Conservation (phyloP, 2,797 vertebrate species). For the Scomberomorus guttatus region DNA sequence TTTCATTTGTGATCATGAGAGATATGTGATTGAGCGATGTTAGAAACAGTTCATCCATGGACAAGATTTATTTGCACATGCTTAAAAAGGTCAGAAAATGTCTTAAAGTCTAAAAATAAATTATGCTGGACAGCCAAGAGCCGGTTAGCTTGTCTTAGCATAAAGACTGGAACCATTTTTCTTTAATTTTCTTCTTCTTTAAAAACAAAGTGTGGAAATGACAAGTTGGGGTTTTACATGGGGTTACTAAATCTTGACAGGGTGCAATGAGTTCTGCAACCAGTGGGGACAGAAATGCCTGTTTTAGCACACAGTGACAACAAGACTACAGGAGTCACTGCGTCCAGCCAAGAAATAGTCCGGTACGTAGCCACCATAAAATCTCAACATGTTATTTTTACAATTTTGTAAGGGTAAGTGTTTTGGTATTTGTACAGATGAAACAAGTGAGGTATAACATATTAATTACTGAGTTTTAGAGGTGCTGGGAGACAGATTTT, state of each 20-base stretch:
- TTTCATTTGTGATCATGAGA: conserved; percentile 42
- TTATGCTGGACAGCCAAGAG: conserved; percentile 5
- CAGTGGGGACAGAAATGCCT: background rate
- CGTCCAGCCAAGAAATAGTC: conserved; percentile 9
- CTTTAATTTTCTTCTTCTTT: no score
- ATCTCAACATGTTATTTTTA: no score
- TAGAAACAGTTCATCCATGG: conserved; percentile 17
- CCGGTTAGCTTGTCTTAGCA: no score
- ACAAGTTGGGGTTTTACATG: background rate
- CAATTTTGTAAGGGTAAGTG: no score
- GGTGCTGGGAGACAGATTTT: no score
- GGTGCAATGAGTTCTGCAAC: conserved; percentile 21
- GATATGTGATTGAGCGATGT: conserved; percentile 47
- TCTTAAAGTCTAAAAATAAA: conserved; percentile 16
- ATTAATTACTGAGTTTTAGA: no score
- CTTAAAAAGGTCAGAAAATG: conserved; percentile 16
- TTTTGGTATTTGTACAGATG: background rate
- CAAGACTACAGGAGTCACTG: conserved; percentile 30
- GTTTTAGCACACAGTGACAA: conserved; percentile 16
- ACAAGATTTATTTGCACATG: conserved; percentile 32
- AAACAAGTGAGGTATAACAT: background rate
- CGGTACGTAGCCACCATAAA: no score
- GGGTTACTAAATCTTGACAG: conserved; percentile 10
- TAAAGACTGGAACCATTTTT: no score
- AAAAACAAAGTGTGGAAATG: no score